phyloP scores from a whole-genome alignment of 2,888 invertebrate genomes.

The Branchipolynoe longqiensis region DNA sequence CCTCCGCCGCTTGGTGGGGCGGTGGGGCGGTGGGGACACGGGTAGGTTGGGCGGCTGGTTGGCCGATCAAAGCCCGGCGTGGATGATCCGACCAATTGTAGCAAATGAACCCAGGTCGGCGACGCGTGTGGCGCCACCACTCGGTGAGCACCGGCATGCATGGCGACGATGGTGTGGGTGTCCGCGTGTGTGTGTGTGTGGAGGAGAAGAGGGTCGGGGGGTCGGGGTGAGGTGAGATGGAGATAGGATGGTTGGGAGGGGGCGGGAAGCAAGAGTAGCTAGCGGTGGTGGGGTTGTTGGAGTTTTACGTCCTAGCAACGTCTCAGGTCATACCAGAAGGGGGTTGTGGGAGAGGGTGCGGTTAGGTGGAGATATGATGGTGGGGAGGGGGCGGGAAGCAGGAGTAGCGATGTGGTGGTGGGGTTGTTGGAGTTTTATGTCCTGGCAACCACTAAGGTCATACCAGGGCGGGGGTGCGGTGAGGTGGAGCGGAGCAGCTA shows the following conservation, averaged over 20 bases:
- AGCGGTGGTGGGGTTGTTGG: no score
- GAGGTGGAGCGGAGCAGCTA: no score
- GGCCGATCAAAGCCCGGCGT: conserved; percentile 29
- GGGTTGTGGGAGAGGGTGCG: neutral
- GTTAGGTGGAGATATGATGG: neutral
- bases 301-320: no score
- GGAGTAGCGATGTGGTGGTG: no score
- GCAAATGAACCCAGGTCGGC: conserved; percentile 55
- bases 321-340: no score
- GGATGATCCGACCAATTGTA: conserved; percentile 55
- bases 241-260: neutral
- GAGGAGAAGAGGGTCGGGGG: neutral
- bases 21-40: neutral
- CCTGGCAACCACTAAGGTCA: no score
- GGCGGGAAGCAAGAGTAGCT: no score
- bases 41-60: neutral
- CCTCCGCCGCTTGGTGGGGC: neutral
- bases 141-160: no score
- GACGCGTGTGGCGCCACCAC: neutral
- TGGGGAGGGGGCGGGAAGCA: neutral
- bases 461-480: no score
- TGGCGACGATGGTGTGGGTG: neutral
- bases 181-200: neutral
- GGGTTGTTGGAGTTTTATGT: no score
- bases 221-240: neutral